Percentiles rank a stretch among this genome's conserved stretches.
These are phyloP conservation scores for Synanthedon tipuliformis DNA, from an alignment of 2,888 invertebrate genomes.

Conservation along the genomic window DNA sequence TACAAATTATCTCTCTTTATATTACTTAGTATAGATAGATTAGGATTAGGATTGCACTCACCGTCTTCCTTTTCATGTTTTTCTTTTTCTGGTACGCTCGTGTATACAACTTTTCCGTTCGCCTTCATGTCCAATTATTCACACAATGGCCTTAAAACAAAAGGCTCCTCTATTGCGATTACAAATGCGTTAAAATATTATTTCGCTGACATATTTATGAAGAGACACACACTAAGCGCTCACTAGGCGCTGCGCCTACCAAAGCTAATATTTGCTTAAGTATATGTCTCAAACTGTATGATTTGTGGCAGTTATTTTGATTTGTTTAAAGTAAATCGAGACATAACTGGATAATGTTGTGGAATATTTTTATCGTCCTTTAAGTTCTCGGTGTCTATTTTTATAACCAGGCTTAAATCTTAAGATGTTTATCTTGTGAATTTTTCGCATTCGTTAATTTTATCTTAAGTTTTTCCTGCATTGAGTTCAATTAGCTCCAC, in stretches of 20 bases:
- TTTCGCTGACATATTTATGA: neutral
- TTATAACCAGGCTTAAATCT: too few relatives aligned
- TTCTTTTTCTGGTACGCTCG: conserved; percentile 19
- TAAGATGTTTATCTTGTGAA: too few relatives aligned
- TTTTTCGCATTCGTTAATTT: too few relatives aligned
- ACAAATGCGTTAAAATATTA: neutral
- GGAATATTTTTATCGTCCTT: too few relatives aligned
- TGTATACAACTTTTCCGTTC: conserved; percentile 23
- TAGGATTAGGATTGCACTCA: neutral
- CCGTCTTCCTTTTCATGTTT: conserved; percentile 14
- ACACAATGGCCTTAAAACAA: neutral
- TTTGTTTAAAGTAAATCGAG: neutral
- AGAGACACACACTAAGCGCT: neutral
- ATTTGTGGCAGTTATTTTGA: neutral
- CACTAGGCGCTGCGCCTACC: neutral
- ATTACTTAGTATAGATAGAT: too few relatives aligned
- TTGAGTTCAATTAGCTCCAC: too few relatives aligned
- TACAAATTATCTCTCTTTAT: too few relatives aligned
- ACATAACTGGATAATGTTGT: neutral
- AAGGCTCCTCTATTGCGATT: neutral
- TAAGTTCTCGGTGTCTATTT: too few relatives aligned
- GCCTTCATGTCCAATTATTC: conserved; percentile 20
- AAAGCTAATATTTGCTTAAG: neutral
- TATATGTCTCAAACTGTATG: neutral
- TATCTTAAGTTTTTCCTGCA: too few relatives aligned